Evolutionary conservation across 92 coral and sea anemone genomes (phyloP).

Genomic region (Palythoa grandiflora): DNA sequence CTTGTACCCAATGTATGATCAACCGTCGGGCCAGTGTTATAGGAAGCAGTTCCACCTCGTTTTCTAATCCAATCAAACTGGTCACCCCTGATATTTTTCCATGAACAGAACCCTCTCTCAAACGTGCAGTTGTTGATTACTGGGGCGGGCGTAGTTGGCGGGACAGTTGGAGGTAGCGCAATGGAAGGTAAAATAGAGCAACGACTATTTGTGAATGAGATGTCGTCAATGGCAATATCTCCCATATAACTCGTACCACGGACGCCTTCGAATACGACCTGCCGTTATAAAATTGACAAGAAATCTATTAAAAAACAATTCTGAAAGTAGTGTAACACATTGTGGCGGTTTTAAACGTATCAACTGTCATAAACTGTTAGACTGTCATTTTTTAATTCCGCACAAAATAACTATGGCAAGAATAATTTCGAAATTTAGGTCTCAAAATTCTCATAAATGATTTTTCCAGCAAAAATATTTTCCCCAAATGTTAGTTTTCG

Average conservation of each 20-base stretch:
- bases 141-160: constrained; percentile 95
- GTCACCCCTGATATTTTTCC: constrained; percentile 90
- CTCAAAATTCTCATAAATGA: not conserved
- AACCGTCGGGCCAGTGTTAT: constrained; percentile 85
- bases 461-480: no score
- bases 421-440: no score
- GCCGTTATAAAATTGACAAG: not conserved
- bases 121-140: constrained; percentile 93
- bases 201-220: constrained; percentile 70
- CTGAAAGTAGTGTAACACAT: not conserved
- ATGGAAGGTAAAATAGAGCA: constrained; percentile 80
- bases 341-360: not conserved
- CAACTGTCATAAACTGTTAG: not conserved
- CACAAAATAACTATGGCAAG: no score
- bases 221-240: constrained; percentile 94
- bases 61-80: constrained; percentile 94
- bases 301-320: not conserved
- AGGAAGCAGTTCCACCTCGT: constrained; percentile 80
- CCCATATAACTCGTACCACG: constrained; percentile 89
- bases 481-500: not conserved
- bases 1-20: constrained; percentile 89
- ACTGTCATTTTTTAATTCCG: no score
- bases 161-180: constrained; percentile 94
- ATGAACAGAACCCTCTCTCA: constrained; percentile 90
- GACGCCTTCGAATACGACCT: constrained; percentile 96